Base-by-base conservation (phyloP, 2,797 vertebrate species). In the Pseudomugil tenellus region DNA sequence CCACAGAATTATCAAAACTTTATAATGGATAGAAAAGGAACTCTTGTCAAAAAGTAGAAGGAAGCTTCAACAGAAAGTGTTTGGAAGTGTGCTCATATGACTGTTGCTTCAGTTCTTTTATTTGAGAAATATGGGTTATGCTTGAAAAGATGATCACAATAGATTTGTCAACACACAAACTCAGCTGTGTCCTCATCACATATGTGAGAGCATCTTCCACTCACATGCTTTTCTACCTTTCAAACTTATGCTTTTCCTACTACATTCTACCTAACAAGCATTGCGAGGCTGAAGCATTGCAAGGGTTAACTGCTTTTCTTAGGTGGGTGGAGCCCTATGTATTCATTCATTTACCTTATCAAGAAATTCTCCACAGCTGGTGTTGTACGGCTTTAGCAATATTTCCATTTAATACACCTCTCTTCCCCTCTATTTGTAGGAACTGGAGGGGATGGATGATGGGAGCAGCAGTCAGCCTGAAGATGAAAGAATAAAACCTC, bases 391-490 rank as follows among this genome's bases (percentile, higher is more conserved):
- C 46, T 52, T 69, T 3, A 48, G 26, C 64, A 64, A 31, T 14
- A 53, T 60, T 59, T 48, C 32, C 70, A 28, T n/a, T 6, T 63
- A 46, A 74, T 31, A 8, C 58, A 2, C 6, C 12, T 48, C n/a
- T 70, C 23, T 87, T 19, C 78, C 14, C 43, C n/a, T 70, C 16
- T 79, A 14, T 67, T 41, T 61, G 23, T 74, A 95, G 94, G 91
- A 90, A n/a, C 58, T 2, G 21, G 84, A 92, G 65, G 81, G 49
- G 25, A 49, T 59, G 0, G 78, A 83, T 29, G 79, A 79, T 77
- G 74, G 67, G 74, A 71, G 85, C 60, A 55, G 72, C 2, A 0
- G 63, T 28, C 60, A 14, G 11, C 59, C 1, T 14, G 52, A 69
- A 25, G 68, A 71, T 4, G 55, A 78, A 23, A 58, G 64, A 48